phyloP scores from a whole-genome alignment of 2,113 vertebrate genomes.

The Apeltes quadracus region DNA sequence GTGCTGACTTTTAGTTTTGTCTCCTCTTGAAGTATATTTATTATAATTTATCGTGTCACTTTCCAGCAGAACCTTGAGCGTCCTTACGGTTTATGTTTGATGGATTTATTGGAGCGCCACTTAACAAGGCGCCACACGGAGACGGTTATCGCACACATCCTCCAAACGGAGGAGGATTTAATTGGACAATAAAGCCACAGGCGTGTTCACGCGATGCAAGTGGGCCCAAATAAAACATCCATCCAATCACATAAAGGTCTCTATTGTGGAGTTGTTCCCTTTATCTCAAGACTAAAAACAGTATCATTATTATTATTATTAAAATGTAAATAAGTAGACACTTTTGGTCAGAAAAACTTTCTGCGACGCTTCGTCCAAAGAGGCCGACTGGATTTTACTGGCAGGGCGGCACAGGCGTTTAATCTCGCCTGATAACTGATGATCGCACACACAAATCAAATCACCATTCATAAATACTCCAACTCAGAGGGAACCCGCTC shows the following conservation, averaged over 20 bases:
- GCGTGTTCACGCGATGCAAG: not conserved
- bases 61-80: not conserved
- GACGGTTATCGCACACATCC: not conserved
- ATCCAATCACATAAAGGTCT: not conserved
- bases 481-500: slow-evolving; percentile 64
- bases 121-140: not conserved
- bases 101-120: not conserved
- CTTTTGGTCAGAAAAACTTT: slow-evolving; percentile 55
- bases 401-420: slow-evolving; percentile 62
- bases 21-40: not conserved
- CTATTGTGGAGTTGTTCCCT: not conserved
- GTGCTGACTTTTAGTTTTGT: not conserved
- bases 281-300: not conserved
- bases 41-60: not conserved
- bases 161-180: not conserved
- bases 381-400: slow-evolving; percentile 51
- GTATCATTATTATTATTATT: not conserved
- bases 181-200: not conserved
- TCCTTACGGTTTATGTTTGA: not conserved
- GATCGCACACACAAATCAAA: slow-evolving; percentile 68
- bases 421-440: slow-evolving; percentile 68
- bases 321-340: not conserved
- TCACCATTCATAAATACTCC: slow-evolving; percentile 67
- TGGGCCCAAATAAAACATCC: not conserved
- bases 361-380: slow-evolving; percentile 51